phyloP scores from a whole-genome alignment of 2,888 invertebrate species.

The Nipponacmea schrenckii region DNA sequence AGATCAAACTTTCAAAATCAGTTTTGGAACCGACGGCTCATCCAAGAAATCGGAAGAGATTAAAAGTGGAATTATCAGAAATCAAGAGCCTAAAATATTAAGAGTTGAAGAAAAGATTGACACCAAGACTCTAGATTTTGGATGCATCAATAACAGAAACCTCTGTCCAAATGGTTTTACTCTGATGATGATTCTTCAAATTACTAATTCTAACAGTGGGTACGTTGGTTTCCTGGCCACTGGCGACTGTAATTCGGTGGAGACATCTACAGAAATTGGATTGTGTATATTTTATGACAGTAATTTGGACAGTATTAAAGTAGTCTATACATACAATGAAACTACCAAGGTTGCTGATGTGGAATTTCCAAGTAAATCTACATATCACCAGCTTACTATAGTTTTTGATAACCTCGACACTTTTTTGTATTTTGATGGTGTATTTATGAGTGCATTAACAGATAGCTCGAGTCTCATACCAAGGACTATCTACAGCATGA shows the following conservation, averaged over 20 bases:
- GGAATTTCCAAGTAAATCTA: not conserved
- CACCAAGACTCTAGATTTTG: conserved; percentile 9
- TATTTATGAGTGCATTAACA: not conserved
- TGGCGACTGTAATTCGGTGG: not conserved
- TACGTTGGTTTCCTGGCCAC: not conserved
- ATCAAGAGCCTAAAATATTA: not conserved
- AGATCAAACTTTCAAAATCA: not conserved
- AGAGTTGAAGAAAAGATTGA: not conserved
- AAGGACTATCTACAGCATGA: not conserved
- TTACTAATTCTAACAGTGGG: not conserved
- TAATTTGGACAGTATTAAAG: not conserved
- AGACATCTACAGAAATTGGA: not conserved
- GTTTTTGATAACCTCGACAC: not conserved
- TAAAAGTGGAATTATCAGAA: not conserved
- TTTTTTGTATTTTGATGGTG: not conserved
- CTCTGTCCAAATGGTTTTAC: conserved; percentile 19
- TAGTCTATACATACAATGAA: not conserved
- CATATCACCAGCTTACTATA: not conserved
- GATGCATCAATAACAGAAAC: conserved; percentile 11
- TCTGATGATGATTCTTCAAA: not conserved
- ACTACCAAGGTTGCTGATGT: not conserved
- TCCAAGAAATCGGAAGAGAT: not conserved
- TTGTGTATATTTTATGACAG: not conserved
- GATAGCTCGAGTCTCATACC: not conserved
- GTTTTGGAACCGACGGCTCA: not conserved